phyloP scores from a whole-genome alignment of 2,797 vertebrate genomes.

The Cyclura pinguis region DNA sequence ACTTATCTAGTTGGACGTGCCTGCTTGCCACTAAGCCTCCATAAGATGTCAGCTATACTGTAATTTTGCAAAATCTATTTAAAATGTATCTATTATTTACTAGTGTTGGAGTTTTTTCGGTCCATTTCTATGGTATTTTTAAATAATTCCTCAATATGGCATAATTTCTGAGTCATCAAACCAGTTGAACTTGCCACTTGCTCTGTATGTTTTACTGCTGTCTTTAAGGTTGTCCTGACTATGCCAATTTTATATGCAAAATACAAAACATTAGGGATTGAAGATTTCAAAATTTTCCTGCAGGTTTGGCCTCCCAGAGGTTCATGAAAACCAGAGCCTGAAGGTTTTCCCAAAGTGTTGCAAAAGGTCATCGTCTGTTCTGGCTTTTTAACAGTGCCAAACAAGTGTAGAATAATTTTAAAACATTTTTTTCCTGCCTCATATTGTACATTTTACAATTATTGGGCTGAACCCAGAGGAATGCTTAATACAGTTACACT shows the following conservation, averaged over 20 bases:
- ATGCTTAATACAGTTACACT: background rate
- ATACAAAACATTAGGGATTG: background rate
- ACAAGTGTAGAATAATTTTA: background rate
- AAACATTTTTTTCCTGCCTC: background rate
- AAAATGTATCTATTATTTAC: background rate
- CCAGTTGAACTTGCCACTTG: constrained; percentile 24
- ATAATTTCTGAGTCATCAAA: constrained; percentile 11
- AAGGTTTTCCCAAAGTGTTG: background rate
- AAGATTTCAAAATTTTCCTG: background rate
- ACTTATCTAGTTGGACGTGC: background rate
- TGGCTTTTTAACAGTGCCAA: background rate
- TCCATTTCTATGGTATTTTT: background rate
- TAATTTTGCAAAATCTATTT: background rate
- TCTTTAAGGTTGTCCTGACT: background rate
- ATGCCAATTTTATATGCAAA: background rate
- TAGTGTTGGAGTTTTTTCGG: background rate
- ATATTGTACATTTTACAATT: background rate
- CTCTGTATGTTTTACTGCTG: background rate
- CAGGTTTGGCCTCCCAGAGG: background rate
- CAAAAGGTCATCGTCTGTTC: background rate
- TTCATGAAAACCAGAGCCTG: background rate
- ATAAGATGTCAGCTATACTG: background rate
- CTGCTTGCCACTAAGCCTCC: too few species aligned
- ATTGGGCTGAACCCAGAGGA: background rate
- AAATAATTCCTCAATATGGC: background rate